These are phyloP conservation scores for Eublepharis macularius DNA, from an alignment of 2,113 vertebrate genomes.

Conservation along the genomic window DNA sequence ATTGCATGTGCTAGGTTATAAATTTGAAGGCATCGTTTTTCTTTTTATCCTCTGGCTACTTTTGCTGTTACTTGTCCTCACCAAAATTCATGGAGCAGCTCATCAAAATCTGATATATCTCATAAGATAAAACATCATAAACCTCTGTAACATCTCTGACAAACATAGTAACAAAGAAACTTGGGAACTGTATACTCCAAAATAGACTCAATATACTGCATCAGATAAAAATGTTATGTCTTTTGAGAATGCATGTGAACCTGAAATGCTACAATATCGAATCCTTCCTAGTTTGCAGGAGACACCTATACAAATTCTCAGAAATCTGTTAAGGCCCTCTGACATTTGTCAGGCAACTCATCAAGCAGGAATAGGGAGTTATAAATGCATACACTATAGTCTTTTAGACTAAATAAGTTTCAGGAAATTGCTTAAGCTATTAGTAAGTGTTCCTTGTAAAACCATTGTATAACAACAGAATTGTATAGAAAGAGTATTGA, in stretches of 20 bases:
- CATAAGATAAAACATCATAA: background rate
- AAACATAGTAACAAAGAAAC: conserved; percentile 13
- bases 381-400: conserved; percentile 19
- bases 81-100: background rate
- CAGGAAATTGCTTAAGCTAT: conserved; percentile 52
- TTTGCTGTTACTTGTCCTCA: background rate
- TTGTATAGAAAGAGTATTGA: conserved; percentile 53
- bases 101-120: background rate
- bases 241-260: background rate
- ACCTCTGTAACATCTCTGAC: background rate
- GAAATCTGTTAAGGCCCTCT: background rate
- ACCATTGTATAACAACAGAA: conserved; percentile 21
- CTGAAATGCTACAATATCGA: conserved; percentile 8
- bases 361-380: conserved; percentile 5
- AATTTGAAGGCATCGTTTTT: background rate
- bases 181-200: background rate
- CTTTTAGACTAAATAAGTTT: conserved; percentile 20
- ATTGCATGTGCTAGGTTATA: background rate
- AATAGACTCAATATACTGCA: background rate
- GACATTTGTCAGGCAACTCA: conserved; percentile 27
- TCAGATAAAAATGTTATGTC: background rate
- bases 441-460: conserved; percentile 36
- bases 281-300: background rate
- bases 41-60: background rate
- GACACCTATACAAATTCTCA: background rate